These are phyloP conservation scores for Drosophila yooni DNA, from an alignment of 2,888 invertebrate species.

Conservation along the genomic window DNA sequence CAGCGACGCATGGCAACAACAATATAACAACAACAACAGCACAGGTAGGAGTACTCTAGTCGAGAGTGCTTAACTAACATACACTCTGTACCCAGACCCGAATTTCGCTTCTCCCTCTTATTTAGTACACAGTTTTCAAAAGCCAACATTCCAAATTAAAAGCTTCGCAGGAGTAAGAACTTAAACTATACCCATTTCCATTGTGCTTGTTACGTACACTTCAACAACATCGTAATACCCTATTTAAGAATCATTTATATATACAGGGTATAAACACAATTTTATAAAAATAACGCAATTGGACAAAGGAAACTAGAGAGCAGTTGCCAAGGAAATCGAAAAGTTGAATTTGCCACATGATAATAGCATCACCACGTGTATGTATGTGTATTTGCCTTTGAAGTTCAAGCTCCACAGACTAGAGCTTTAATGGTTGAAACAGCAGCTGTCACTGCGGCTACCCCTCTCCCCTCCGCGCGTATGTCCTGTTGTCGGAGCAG, in stretches of 20 bases:
- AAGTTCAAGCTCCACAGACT: conserved; percentile 39
- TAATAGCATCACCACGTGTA: conserved; percentile 16
- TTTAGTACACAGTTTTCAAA: background rate
- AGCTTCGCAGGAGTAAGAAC: background rate
- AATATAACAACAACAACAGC: conserved; percentile 28
- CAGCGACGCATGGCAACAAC: conserved; percentile 52
- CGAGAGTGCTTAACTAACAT: background rate
- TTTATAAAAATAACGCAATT: conserved; percentile 12
- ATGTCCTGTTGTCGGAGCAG: conserved; percentile 24
- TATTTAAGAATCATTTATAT: background rate
- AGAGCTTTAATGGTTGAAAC: conserved; percentile 5
- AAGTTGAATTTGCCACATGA: conserved; percentile 40
- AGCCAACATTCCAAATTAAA: background rate
- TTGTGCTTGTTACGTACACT: background rate
- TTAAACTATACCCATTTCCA: background rate
- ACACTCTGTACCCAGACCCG: background rate
- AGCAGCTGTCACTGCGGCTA: conserved; percentile 14
- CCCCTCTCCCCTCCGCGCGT: background rate
- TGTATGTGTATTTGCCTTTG: conserved; percentile 13
- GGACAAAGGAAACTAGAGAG: conserved; percentile 36
- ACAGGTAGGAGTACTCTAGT: conserved; percentile 2
- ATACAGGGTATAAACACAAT: conserved; percentile 5
- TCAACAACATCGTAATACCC: background rate
- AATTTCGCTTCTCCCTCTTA: background rate
- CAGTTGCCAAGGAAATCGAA: conserved; percentile 52